Evolutionary conservation across 1,140 invertebrate genomes (phyloP).

Genomic region (Metopolophium dirhodum): DNA sequence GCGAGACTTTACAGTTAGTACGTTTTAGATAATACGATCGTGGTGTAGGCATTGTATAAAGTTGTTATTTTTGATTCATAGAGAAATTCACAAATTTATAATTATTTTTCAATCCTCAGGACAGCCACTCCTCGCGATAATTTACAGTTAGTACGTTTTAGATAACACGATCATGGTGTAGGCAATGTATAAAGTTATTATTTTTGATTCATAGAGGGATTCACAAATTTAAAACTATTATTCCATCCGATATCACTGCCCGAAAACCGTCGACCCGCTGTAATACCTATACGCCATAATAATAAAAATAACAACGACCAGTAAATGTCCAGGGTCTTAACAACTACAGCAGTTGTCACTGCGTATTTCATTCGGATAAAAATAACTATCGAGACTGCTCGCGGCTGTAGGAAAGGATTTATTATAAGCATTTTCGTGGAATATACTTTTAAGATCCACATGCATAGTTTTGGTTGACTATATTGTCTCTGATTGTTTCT

Average conservation of each 20-base stretch:
- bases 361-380: not conserved
- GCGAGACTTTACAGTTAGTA: constrained; percentile 60
- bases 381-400: not conserved
- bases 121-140: constrained; percentile 58
- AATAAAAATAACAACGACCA: not conserved
- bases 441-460: not conserved
- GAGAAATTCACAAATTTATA: not conserved
- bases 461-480: too few species aligned
- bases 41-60: not conserved
- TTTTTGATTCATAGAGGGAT: not conserved
- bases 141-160: constrained; percentile 59
- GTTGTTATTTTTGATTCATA: not conserved
- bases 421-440: not conserved
- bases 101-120: constrained; percentile 34
- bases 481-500: not conserved
- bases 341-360: not conserved
- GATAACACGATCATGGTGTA: not conserved
- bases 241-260: not conserved
- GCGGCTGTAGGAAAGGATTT: not conserved
- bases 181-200: not conserved
- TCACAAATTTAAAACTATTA: not conserved
- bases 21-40: not conserved
- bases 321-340: not conserved
- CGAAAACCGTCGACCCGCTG: not conserved
- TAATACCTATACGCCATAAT: not conserved